Conservation (phyloP, 2,797 vertebrate genomes). For the Paedocypris micromegethes region DNA sequence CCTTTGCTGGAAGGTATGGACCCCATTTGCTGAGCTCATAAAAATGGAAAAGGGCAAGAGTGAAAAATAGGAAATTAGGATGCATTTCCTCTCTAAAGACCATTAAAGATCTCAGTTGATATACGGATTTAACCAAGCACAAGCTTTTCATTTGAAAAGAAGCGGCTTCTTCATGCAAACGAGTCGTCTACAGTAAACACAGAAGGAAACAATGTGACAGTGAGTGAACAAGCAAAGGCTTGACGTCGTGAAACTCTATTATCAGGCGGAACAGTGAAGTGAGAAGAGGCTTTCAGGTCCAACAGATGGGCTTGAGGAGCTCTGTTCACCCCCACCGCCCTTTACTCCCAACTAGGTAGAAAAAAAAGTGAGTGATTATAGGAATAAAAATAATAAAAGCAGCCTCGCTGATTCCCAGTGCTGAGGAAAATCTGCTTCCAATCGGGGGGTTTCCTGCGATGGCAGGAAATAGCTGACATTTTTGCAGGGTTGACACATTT, state of each 20-base stretch:
- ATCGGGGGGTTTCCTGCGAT: constrained; percentile 73
- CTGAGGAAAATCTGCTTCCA: constrained; percentile 77
- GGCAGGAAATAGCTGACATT: constrained; percentile 76
- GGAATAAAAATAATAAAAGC: constrained; percentile 28
- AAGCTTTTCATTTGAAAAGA: too few species aligned
- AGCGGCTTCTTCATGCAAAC: background rate
- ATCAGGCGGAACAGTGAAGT: constrained; percentile 24
- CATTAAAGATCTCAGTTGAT: background rate
- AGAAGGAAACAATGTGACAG: constrained; percentile 3
- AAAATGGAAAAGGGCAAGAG: too few species aligned
- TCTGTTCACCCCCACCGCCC: constrained; percentile 21
- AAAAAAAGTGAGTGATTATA: constrained; percentile 45
- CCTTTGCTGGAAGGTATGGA: too few species aligned
- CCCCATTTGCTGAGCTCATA: too few species aligned
- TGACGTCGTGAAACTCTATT: constrained; percentile 6
- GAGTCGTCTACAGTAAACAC: constrained; percentile 18
- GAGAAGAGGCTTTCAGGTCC: constrained; percentile 14
- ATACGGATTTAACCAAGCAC: constrained; percentile 1
- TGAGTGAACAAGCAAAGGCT: constrained; percentile 16
- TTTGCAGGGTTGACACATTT: constrained; percentile 53
- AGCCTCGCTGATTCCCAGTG: constrained; percentile 42
- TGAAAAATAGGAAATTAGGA: too few species aligned
- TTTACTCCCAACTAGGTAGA: constrained; percentile 11
- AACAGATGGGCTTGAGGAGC: constrained; percentile 32
- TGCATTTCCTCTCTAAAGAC: too few species aligned